Evolutionary conservation across 2,797 vertebrate species (phyloP), one percentile per base, ranked within the genome.

Genomic region (Melopsittacus undulatus): DNA sequence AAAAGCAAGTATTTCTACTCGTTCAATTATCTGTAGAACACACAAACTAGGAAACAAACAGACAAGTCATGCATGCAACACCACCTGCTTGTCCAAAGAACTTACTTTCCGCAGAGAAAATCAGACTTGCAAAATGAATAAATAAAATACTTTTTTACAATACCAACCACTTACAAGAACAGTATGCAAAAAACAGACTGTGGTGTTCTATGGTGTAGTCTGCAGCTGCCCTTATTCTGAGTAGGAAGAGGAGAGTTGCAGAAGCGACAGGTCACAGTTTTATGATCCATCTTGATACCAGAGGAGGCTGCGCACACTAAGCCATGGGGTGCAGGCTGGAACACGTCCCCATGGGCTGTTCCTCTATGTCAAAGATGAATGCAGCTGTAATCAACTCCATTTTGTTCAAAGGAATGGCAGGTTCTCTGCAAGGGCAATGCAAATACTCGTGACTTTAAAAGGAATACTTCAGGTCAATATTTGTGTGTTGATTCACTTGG

Each of bases 331-430:
- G 0, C 95, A 94, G 92, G 95, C 83, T 64, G 56, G 59, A 79
- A 90, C 95, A 94, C 14, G 74, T 94, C 94, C 83, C 91, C 85
- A 29, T 17, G 79, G 94, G 92, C 89, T 63, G 91, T 22, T 92
- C 75, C 93, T 78, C 92, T 43, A 17, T 3, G 54, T 27, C 75
- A 27, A 18, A 36, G 26, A 23, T 17, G 32, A 67, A 40, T 5
- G 18, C 70, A 10, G 80, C 87, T 84, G 77, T 8, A 70, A 82
- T 52, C 92, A 32, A 10, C 83, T 64, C 56, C 70, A 32, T 57
- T 67, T 15, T 42, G 73, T 66, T 24, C 85, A 42, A 79, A 49
- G 22, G 26, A 73, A 88, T n/a, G 15, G 54, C 20, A 52, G 56
- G 80, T 90, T 91, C 66, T 70, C 82, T 36, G 57, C 0, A 2